phyloP scores from a whole-genome alignment of 2,113 vertebrate species.

The Oncorhynchus gorbuscha region DNA sequence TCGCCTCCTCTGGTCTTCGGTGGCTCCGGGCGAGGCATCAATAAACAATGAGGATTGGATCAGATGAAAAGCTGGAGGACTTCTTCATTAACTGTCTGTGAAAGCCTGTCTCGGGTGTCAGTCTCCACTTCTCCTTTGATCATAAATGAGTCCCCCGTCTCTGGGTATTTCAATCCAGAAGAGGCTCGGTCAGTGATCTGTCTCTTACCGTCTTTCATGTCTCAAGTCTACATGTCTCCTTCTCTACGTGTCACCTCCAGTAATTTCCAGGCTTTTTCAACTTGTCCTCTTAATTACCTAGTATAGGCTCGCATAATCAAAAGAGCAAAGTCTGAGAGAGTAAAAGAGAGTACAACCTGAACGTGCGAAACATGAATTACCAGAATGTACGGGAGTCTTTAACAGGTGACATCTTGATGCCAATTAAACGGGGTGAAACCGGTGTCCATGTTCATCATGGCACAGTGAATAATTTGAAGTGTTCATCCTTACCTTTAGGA shows the following conservation, averaged over 20 bases:
- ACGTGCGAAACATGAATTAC: slow-evolving; percentile 25
- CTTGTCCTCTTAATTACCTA: slow-evolving; percentile 58
- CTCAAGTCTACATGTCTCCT: slow-evolving; percentile 60
- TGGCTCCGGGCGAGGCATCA: slow-evolving; percentile 61
- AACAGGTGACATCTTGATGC: slow-evolving; percentile 54
- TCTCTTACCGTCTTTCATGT: slow-evolving; percentile 60
- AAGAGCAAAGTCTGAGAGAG: slow-evolving; percentile 47
- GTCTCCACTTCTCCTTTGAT: slow-evolving; percentile 65
- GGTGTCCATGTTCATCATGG: slow-evolving; percentile 39
- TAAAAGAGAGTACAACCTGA: slow-evolving; percentile 50
- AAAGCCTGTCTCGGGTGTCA: slow-evolving; percentile 36
- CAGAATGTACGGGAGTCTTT: slow-evolving; percentile 15
- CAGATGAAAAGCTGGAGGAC: slow-evolving; percentile 54
- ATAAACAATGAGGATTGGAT: slow-evolving; percentile 71
- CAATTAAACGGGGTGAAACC: slow-evolving; percentile 53
- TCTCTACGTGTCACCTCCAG: slow-evolving; percentile 60
- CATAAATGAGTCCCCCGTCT: slow-evolving; percentile 61
- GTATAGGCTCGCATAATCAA: slow-evolving; percentile 37
- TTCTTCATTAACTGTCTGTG: slow-evolving; percentile 67
- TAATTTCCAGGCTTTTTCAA: slow-evolving; percentile 48
- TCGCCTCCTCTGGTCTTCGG: slow-evolving; percentile 52
- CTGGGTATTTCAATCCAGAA: slow-evolving; percentile 55
- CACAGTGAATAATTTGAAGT: slow-evolving; percentile 42
- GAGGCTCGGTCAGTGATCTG: slow-evolving; percentile 38
- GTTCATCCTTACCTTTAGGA: slow-evolving; percentile 34